Evolutionary conservation across 2,888 invertebrate genomes (phyloP), one percentile per base, ranked within the genome.

Genomic region (Phorcus lineatus): DNA sequence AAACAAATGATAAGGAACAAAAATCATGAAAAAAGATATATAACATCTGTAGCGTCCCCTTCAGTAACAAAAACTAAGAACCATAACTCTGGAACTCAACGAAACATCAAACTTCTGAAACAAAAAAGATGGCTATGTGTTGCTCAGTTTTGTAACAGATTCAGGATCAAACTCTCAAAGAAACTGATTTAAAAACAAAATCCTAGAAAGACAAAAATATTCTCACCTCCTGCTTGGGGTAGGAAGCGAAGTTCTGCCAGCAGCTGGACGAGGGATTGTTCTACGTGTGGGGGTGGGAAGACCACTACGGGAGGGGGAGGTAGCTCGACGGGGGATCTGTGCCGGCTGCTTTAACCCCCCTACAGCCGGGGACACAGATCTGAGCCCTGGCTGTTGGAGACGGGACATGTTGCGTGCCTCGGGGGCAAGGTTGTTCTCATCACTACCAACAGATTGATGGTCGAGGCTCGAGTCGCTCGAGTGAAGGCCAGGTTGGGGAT

Each of bases 391-490:
- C 52, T 82, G 86, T 75, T 86, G 88, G 57, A 87, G 75, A 17
- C 86, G 79, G 57, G 83, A 83, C 80, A 80, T 66, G 28, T 81
- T 77, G 9, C 74, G 77, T 13, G 86, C 79, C 57, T 86, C 86
- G n/a, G 86, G 82, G 9, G 84, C 82, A 40, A 84, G 80, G 74
- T 87, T 85, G 31, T 82, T 82, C 62, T 88, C 88, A 74, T 88
- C 88, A 81, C 87, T 87, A 19, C 84, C 86, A 2, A 82, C 85
- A 16, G 87, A 87, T 40, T 86, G 86, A 54, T 87, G 86, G 40
- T 89, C 89, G 80, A 90, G 82, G 82, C 89, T 89, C 75, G 90
- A 89, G 83, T 90, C 90, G 86, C 90, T 89, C 52, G 88, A 86
- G 81, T 90, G 87, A 62, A 87, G 85, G 62, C 86, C 87, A 11